Base-by-base conservation (phyloP, 1,140 invertebrate genomes). In the Bombus superbus region DNA sequence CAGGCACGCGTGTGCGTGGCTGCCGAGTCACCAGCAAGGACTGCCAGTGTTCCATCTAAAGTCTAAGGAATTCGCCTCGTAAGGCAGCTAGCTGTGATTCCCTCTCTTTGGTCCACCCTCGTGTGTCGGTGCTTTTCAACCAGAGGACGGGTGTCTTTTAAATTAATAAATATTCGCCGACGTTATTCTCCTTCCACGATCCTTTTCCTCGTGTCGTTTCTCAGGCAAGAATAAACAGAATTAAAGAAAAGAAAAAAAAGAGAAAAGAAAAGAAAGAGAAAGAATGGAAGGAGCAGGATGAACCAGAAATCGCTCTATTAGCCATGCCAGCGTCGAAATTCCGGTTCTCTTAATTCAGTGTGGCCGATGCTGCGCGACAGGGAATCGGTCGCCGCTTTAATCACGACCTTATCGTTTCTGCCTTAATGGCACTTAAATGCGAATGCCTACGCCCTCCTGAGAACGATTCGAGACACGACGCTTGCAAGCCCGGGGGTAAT, bases 41-140 rank as follows among this genome's bases (percentile, higher is more conserved):
- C 88, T 85, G 87, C 74, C 88, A 88, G 90, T 90, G 90, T 90
- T 90, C 88, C 86, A 82, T 32, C 64, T n/a, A 66, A 85, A 89
- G 88, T 83, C 83, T 76, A 69, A 91, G 90, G 92, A 92, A 92
- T 92, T 92, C 84, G 92, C 92, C 90, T 92, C 88, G 92, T 92
- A 92, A 92, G 92, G 89, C 89, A 74, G 72, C 86, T 44, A 75
- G 73, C 73, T 53, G 73, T 35, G 73, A 53, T 75, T 86, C 66
- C 73, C 72, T 79, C 77, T 89, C 81, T 86, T 81, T 89, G 62
- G 75, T 81, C 66, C 77, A 83, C 83, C 73, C 68, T 66, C 84
- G 81, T 72, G 76, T 85, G 79, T 79, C 85, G 80, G 83, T 86
- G 81, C 84, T 88, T 90, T 88, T 90, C 88, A 86, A 72, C 18